A percentile compares a stretch with the other conserved stretches of the same genome.
These are phyloP conservation scores for Tauraco erythrolophus DNA, from an alignment of 2,113 vertebrate genomes.

Conservation along the genomic window DNA sequence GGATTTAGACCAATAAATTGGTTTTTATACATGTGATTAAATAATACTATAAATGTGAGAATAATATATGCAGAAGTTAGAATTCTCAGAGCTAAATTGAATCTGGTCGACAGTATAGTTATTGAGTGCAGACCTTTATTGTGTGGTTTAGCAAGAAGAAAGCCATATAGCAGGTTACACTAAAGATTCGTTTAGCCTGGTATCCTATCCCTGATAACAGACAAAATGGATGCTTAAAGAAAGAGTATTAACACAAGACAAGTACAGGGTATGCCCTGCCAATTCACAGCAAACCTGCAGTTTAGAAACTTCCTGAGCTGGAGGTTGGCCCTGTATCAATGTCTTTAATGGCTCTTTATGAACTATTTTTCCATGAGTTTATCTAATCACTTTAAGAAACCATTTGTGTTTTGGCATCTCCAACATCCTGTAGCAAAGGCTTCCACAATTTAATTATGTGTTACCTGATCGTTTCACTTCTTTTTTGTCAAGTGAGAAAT, in stretches of 20 bases:
- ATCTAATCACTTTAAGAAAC: neutral
- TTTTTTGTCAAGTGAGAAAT: neutral
- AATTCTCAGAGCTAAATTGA: neutral
- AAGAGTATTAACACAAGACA: neutral
- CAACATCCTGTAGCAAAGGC: neutral
- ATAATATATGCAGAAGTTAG: neutral
- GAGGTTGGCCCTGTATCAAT: neutral
- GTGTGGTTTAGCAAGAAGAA: neutral
- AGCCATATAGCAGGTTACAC: neutral
- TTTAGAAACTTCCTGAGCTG: neutral
- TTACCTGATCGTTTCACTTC: neutral
- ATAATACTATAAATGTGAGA: neutral
- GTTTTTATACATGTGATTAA: neutral
- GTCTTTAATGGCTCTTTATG: neutral
- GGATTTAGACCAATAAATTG: neutral
- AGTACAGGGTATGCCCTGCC: neutral
- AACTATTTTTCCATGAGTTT: neutral
- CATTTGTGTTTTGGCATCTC: neutral
- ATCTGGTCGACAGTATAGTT: accelerated
- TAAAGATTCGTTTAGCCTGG: neutral
- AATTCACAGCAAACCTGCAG: neutral
- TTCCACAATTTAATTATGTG: conserved; percentile 1
- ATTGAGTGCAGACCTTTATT: neutral
- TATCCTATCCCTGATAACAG: neutral
- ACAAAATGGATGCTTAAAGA: neutral